These are phyloP conservation scores for Chrysina gloriosa DNA, from an alignment of 2,888 invertebrate genomes.

Conservation along the genomic window DNA sequence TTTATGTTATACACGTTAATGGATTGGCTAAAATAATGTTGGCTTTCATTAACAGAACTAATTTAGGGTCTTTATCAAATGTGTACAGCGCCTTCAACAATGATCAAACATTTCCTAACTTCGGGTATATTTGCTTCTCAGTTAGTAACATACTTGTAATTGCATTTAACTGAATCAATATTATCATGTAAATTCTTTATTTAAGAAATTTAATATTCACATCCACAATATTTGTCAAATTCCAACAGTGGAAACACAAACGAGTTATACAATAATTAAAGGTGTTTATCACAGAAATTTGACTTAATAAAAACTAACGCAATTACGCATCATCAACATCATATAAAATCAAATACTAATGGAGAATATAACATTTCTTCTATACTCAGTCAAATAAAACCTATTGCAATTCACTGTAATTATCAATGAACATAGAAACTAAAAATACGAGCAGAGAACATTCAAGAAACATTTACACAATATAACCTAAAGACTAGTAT, in stretches of 20 bases:
- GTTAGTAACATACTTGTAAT: too few species aligned
- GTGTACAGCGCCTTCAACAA: too few species aligned
- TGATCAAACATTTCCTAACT: too few species aligned
- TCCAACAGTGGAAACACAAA: conserved; percentile 44
- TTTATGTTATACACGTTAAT: too few species aligned
- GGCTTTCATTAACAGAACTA: too few species aligned
- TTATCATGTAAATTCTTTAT: conserved; percentile 35
- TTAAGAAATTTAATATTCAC: conserved; percentile 39
- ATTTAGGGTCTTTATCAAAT: too few species aligned
- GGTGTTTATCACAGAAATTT: conserved; percentile 57
- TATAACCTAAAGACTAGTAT: conserved; percentile 43
- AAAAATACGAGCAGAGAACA: conserved; percentile 21
- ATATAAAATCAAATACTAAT: conserved; percentile 27
- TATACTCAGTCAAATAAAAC: conserved; percentile 20
- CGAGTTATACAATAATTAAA: conserved; percentile 40
- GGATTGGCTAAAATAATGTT: too few species aligned
- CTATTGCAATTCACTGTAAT: neutral
- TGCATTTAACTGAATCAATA: too few species aligned
- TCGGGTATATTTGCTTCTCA: too few species aligned
- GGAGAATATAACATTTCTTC: conserved; percentile 3
- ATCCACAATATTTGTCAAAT: conserved; percentile 43
- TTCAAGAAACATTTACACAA: conserved; percentile 39
- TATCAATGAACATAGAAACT: conserved; percentile 21
- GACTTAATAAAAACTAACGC: conserved; percentile 53
- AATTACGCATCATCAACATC: conserved; percentile 31